Percentiles rank a stretch among this genome's conserved stretches.
Evolutionary conservation across 2,888 invertebrate genomes (phyloP).

Genomic region (Polyommatus iphigenia): DNA sequence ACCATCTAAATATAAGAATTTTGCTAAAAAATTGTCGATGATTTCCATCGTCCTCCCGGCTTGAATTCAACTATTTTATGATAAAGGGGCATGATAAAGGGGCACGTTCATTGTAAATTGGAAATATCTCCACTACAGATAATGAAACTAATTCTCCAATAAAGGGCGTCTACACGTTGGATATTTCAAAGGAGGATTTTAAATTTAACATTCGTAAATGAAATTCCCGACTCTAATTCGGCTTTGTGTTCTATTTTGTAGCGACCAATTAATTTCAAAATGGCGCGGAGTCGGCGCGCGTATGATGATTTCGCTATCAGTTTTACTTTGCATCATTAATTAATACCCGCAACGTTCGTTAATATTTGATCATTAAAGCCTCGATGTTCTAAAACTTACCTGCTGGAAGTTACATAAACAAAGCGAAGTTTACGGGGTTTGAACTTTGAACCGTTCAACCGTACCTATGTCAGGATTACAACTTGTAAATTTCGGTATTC

Average conservation of each 20-base stretch:
- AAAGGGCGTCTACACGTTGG: neutral
- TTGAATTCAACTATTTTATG: conserved; percentile 35
- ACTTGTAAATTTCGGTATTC: conserved; percentile 68
- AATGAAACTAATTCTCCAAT: conserved; percentile 13
- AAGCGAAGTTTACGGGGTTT: conserved; percentile 68
- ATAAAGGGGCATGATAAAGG: conserved; percentile 22
- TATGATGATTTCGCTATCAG: conserved; percentile 60
- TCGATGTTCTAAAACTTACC: conserved; percentile 77
- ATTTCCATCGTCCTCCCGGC: conserved; percentile 31
- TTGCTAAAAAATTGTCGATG: neutral
- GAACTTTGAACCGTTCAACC: conserved; percentile 70
- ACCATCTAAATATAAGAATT: neutral
- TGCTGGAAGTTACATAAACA: conserved; percentile 76
- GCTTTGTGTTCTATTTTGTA: conserved; percentile 32
- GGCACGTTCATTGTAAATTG: neutral
- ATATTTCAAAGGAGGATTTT: conserved; percentile 26
- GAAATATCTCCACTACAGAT: conserved; percentile 23
- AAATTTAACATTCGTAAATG: conserved; percentile 28
- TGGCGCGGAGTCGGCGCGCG: conserved; percentile 20
- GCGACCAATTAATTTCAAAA: conserved; percentile 43
- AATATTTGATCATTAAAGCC: conserved; percentile 81
- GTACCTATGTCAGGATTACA: conserved; percentile 70
- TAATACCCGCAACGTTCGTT: conserved; percentile 75
- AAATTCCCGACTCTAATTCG: conserved; percentile 28
- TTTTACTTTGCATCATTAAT: conserved; percentile 72